Evolutionary conservation across 1,140 invertebrate species (phyloP).

Genomic region (Drosophila pallidifrons): DNA sequence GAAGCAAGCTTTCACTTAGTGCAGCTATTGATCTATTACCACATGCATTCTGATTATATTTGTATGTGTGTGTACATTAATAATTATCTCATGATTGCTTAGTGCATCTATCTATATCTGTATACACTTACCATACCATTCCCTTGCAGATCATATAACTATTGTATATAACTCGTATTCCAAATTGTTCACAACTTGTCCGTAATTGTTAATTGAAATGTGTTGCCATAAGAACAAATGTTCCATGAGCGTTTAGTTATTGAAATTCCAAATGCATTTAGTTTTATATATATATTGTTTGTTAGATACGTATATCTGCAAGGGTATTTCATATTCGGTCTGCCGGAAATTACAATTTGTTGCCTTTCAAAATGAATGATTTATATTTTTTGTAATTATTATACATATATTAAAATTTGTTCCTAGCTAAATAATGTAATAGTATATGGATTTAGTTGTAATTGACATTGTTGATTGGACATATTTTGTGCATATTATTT

Average conservation of each 20-base stretch:
- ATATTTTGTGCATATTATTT: conserved; percentile 37
- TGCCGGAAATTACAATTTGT: conserved; percentile 5
- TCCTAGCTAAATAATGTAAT: conserved; percentile 22
- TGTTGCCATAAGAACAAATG: conserved; percentile 21
- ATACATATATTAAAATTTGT: conserved; percentile 5
- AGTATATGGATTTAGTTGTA: conserved; percentile 29
- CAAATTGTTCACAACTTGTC: not conserved
- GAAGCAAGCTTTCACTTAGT: conserved; percentile 25
- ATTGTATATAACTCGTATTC: conserved; percentile 22
- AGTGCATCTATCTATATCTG: conserved; percentile 22
- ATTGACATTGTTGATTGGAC: conserved; percentile 35
- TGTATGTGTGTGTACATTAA: conserved; percentile 38
- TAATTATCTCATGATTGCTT: conserved; percentile 19
- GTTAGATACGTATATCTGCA: conserved; percentile 15
- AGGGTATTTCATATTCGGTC: conserved; percentile 42
- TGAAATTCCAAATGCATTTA: conserved; percentile 10
- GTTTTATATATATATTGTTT: not conserved
- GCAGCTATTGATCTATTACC: conserved; percentile 18
- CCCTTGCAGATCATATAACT: conserved; percentile 33
- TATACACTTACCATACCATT: conserved; percentile 6
- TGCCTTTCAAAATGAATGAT: conserved; percentile 27
- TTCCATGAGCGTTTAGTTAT: conserved; percentile 17
- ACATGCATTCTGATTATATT: conserved; percentile 23
- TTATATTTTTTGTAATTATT: conserved; percentile 10
- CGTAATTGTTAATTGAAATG: not conserved